Percentiles rank a stretch among this genome's conserved stretches.
These are phyloP conservation scores for Nansenia antarctica DNA, from an alignment of 2,113 vertebrate species.

Conservation along the genomic window DNA sequence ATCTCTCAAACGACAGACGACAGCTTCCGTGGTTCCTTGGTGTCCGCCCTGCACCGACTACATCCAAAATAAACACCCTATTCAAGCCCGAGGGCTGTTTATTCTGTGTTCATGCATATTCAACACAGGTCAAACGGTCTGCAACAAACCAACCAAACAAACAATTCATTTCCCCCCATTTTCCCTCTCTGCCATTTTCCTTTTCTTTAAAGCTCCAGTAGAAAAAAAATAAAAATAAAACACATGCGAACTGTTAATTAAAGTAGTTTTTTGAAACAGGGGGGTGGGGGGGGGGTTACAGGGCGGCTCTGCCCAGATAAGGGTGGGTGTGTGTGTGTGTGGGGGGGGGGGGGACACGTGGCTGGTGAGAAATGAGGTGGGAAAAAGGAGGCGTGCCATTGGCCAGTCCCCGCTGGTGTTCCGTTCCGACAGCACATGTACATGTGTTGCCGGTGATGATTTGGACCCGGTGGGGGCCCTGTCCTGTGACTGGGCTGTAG, in stretches of 20 bases:
- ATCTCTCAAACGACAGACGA: too few relatives aligned
- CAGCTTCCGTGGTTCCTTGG: too few relatives aligned
- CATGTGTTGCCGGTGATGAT: too few relatives aligned
- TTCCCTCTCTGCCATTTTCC: slow-evolving; percentile 6
- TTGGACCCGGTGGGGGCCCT: too few relatives aligned
- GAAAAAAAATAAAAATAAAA: too few relatives aligned
- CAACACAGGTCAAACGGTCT: neutral
- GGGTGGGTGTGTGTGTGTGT: too few relatives aligned
- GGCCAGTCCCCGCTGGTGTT: slow-evolving; percentile 4
- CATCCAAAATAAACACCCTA: neutral
- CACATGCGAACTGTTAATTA: too few relatives aligned
- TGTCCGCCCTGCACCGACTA: neutral
- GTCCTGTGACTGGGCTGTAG: neutral
- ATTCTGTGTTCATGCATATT: slow-evolving; percentile 7
- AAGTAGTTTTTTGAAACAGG: too few relatives aligned
- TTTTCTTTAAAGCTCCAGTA: too few relatives aligned
- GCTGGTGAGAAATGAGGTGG: neutral
- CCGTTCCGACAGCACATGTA: too few relatives aligned
- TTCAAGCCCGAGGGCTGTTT: neutral
- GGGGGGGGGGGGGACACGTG: neutral
- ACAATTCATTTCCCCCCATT: neutral
- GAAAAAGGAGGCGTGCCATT: slow-evolving; percentile 24
- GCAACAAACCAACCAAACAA: neutral
- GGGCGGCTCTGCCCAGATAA: slow-evolving; percentile 6
- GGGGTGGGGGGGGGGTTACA: slow-evolving; percentile 12